A percentile compares a stretch with the other conserved stretches of the same genome.
phyloP scores from a whole-genome alignment of 2,113 vertebrate species.

The Bubalus kerabau region DNA sequence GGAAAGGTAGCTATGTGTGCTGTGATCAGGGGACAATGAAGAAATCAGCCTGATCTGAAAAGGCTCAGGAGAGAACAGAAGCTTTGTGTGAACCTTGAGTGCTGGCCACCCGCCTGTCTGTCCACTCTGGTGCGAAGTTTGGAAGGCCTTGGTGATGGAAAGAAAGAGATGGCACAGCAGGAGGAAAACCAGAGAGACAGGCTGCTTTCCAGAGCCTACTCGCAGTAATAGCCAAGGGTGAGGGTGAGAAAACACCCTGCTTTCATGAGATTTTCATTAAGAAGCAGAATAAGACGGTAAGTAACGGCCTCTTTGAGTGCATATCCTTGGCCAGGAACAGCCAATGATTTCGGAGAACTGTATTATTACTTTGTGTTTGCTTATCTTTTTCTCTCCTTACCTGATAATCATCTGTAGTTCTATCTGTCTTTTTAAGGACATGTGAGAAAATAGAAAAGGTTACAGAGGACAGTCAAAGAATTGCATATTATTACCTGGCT shows the following conservation, averaged over 20 bases:
- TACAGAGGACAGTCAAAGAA: conserved; percentile 49
- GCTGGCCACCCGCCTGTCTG: rapidly evolving
- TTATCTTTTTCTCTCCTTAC: conserved; percentile 68
- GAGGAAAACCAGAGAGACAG: not conserved
- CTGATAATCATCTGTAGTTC: conserved; percentile 69
- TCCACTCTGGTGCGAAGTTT: rapidly evolving
- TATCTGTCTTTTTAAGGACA: conserved; percentile 70
- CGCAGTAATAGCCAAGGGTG: not conserved
- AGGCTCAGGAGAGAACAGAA: rapidly evolving
- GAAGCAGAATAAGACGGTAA: conserved; percentile 50
- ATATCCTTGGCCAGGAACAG: not conserved
- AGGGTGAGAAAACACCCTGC: not conserved
- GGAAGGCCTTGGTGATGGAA: not conserved
- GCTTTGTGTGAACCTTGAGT: rapidly evolving
- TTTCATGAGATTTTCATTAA: conserved; percentile 38
- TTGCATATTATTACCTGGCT: conserved; percentile 56
- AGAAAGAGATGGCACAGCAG: not conserved
- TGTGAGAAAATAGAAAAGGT: conserved; percentile 67
- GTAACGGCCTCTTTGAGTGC: conserved; percentile 18
- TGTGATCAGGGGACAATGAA: not conserved
- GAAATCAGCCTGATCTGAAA: not conserved
- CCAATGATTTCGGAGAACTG: conserved; percentile 31
- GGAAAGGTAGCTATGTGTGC: rapidly evolving
- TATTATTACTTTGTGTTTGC: conserved; percentile 71
- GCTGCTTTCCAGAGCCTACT: not conserved